Evolutionary conservation across 2,113 vertebrate genomes (phyloP), one percentile per base, ranked within the genome.

Genomic region (Pteropus alecto): DNA sequence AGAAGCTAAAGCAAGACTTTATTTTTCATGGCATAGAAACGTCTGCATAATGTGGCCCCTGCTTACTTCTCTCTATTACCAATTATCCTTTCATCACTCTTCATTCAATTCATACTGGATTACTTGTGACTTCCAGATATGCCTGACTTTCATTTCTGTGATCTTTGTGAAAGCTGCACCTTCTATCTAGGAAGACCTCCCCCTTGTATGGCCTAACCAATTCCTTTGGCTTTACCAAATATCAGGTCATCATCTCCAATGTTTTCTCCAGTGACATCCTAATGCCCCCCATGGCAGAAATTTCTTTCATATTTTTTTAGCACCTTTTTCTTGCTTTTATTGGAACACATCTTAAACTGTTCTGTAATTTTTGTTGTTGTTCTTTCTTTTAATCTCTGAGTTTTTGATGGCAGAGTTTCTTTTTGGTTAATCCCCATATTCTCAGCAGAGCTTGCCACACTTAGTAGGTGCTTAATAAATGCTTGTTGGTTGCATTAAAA

Each of bases 21-120:
- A 35, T 24, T 70, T 41, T 70, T n/a, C 11, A n/a, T 10, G 30
- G 3, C 11, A 6, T 10, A n/a, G 9, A 51, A 46, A 79, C 1
- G 4, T 38, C 22, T 74, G 84, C 28, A 7, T 5, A 13, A 24
- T 16, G 26, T 13, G 48, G 16, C 2, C 6, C 8, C 15, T 5
- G 1, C n/a, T 56, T 58, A 2, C n/a, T 51, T 60, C 5, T 22
- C 9, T 61, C 21, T 2, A 30, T 9, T 51, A 30, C 18, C 6
- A 19, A 0, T n/a, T 74, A 30, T 51, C 33, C 12, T 71, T 60
- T 43, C 21, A 26, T 71, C 33, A 30, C 1, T 60, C 11, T 22
- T 46, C 16, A 2, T 12, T 60, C 8, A 2, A 0, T 35, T 33
- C 16, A 1, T 6, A 2, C 4, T 4, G 19, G 13, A 48, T 26